phyloP scores from a whole-genome alignment of 1,140 invertebrate species.

The Macrosteles quadrilineatus region DNA sequence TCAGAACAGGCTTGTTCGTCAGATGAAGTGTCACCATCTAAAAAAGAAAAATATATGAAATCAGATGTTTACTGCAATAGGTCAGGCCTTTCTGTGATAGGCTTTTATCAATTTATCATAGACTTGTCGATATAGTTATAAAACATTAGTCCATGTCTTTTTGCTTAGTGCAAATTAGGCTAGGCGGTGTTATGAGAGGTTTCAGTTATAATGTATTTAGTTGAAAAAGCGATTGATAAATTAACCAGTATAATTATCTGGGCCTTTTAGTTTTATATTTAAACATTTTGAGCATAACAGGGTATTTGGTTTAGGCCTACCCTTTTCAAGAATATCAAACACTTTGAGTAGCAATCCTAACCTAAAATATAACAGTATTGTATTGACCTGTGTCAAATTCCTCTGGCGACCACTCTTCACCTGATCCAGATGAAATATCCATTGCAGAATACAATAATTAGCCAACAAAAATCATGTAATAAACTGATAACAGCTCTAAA shows the following conservation, averaged over 20 bases:
- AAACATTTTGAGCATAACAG: not conserved
- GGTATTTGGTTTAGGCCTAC: constrained; percentile 14
- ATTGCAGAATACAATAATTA: constrained; percentile 23
- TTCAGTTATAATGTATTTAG: not conserved
- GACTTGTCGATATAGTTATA: not conserved
- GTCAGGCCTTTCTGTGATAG: too few species aligned
- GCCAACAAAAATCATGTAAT: constrained; percentile 17
- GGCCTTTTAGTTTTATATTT: not conserved
- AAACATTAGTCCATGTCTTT: not conserved
- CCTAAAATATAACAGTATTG: constrained; percentile 10
- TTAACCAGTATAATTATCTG: not conserved
- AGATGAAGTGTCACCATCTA: too few species aligned
- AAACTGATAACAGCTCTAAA: not conserved
- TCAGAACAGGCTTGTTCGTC: too few species aligned
- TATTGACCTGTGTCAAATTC: not conserved
- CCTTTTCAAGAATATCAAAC: constrained; percentile 3
- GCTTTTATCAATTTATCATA: too few species aligned
- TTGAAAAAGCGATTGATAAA: not conserved
- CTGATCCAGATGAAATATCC: constrained; percentile 16
- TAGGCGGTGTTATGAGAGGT: not conserved
- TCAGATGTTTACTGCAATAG: too few species aligned
- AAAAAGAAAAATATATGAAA: too few species aligned
- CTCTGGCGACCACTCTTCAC: constrained; percentile 20
- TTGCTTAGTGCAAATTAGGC: not conserved
- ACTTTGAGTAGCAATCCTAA: constrained; percentile 10